Percentiles rank a stretch among this genome's conserved stretches.
phyloP scores from a whole-genome alignment of 1,140 invertebrate genomes.

The Calosoma granatense region DNA sequence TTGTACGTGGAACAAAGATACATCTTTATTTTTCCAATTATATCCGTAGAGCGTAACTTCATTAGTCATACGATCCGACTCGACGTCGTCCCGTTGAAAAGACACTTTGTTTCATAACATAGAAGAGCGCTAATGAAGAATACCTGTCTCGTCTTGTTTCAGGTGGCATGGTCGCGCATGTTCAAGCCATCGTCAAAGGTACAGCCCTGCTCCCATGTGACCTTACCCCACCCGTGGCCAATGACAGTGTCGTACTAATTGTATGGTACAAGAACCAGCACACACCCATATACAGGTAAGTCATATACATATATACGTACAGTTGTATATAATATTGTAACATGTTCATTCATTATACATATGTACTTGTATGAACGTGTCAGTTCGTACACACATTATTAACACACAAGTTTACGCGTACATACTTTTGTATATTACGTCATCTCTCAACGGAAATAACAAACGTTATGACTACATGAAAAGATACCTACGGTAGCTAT shows the following conservation, averaged over 20 bases:
- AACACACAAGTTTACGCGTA: too few relatives aligned
- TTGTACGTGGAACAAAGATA: too few relatives aligned
- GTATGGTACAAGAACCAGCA: conserved; percentile 58
- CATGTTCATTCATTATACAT: neutral
- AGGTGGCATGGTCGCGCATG: conserved; percentile 43
- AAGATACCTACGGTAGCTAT: too few relatives aligned
- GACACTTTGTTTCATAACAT: neutral
- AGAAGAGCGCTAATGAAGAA: neutral
- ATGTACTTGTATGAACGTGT: too few relatives aligned
- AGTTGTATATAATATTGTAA: too few relatives aligned
- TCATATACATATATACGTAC: conserved; percentile 11
- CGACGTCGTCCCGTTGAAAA: neutral
- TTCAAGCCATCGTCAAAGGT: conserved; percentile 47
- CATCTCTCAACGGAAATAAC: too few relatives aligned
- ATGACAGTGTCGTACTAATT: conserved; percentile 50
- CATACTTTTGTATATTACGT: too few relatives aligned
- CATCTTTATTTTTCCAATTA: too few relatives aligned
- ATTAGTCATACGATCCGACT: neutral
- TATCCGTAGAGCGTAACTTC: neutral
- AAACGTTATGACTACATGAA: too few relatives aligned
- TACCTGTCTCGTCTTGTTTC: conserved; percentile 15
- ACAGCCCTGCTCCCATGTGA: conserved; percentile 53
- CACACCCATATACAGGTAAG: conserved; percentile 54
- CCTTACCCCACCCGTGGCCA: conserved; percentile 43
- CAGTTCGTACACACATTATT: too few relatives aligned